Conservation (phyloP, 2,888 invertebrate genomes). For the Theretra japonica region DNA sequence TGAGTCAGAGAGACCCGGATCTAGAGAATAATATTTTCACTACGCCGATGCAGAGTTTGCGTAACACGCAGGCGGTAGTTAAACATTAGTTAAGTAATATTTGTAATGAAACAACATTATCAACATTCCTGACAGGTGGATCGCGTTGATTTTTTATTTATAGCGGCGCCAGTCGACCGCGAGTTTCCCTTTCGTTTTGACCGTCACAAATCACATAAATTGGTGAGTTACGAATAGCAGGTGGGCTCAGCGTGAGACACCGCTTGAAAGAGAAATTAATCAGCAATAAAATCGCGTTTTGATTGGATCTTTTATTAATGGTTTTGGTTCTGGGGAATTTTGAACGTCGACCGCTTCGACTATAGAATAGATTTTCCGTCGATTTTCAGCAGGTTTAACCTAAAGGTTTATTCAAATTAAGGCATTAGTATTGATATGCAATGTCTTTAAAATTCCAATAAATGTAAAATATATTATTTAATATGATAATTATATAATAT, state of each 20-base stretch:
- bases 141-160: slow-evolving; percentile 34
- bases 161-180: slow-evolving; percentile 1
- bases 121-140: slow-evolving; percentile 33
- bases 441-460: no score
- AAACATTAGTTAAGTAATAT: slow-evolving; percentile 46
- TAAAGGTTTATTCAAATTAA: no score
- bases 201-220: slow-evolving; percentile 10
- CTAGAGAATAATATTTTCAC: slow-evolving; percentile 61
- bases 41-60: slow-evolving; percentile 58
- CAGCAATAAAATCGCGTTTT: slow-evolving; percentile 4
- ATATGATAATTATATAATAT: background rate
- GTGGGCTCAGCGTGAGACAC: slow-evolving; percentile 14
- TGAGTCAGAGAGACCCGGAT: slow-evolving; percentile 68
- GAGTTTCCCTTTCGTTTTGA: slow-evolving; percentile 20
- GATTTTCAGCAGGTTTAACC: no score
- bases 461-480: no score
- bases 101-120: slow-evolving; percentile 37
- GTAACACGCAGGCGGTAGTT: slow-evolving; percentile 55
- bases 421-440: no score
- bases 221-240: background rate
- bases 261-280: slow-evolving; percentile 15
- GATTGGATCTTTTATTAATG: slow-evolving; percentile 14
- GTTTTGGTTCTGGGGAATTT: background rate
- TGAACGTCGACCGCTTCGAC: background rate
- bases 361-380: background rate